A percentile compares a stretch with the other conserved stretches of the same genome.
Evolutionary conservation across 1,140 invertebrate species (phyloP).

Genomic region (Meloidogyne chitwoodi): DNA sequence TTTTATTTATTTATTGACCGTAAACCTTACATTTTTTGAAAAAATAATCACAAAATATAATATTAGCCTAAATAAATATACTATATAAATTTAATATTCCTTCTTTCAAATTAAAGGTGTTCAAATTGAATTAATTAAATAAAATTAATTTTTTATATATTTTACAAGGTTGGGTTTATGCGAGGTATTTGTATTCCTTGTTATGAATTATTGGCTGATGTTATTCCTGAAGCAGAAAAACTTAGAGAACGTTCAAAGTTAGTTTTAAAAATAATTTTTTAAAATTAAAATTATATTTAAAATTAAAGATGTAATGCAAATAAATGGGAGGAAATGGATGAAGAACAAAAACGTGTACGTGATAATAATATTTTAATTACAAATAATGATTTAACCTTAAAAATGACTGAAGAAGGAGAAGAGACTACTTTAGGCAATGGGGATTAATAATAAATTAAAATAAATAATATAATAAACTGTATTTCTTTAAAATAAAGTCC

Average conservation of each 20-base stretch:
- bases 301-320: constrained; percentile 49
- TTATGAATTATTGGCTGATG: constrained; percentile 69
- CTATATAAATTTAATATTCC: too few species aligned
- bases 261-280: constrained; percentile 28
- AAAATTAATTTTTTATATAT: constrained; percentile 62
- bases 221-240: constrained; percentile 71
- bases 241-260: constrained; percentile 69
- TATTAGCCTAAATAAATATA: too few species aligned
- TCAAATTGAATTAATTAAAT: too few species aligned
- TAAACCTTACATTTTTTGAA: too few species aligned
- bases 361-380: background rate
- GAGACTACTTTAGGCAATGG: constrained; percentile 8
- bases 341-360: constrained; percentile 40
- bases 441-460: constrained; percentile 7
- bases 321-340: constrained; percentile 65
- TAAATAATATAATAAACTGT: background rate
- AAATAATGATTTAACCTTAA: background rate
- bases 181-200: constrained; percentile 75
- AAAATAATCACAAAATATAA: too few species aligned
- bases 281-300: constrained; percentile 61
- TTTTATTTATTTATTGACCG: too few species aligned
- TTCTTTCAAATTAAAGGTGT: too few species aligned
- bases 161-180: constrained; percentile 34
- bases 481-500: background rate
- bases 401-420: background rate